Percentiles rank a stretch among this genome's conserved stretches.
These are phyloP conservation scores for Leptinotarsa lineolata DNA, from an alignment of 1,140 invertebrate genomes.

Conservation along the genomic window DNA sequence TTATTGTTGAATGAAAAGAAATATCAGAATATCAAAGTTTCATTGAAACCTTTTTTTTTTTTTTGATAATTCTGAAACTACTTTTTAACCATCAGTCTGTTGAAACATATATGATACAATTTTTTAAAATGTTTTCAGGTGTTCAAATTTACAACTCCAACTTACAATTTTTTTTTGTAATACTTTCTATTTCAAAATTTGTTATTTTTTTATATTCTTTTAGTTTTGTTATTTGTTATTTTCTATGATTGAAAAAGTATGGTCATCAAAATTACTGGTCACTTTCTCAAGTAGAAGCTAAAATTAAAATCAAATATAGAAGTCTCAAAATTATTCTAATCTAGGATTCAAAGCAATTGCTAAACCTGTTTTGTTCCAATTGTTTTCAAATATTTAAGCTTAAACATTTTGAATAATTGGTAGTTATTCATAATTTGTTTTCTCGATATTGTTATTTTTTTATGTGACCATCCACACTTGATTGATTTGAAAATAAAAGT, in stretches of 20 bases:
- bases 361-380: background rate
- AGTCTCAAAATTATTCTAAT: too few relatives aligned
- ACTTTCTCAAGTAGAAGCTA: background rate
- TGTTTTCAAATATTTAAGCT: slow-evolving; percentile 5
- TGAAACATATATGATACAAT: too few relatives aligned
- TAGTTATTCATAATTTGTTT: background rate
- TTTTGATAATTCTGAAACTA: too few relatives aligned
- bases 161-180: background rate
- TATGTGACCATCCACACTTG: background rate
- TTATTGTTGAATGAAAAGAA: too few relatives aligned
- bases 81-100: too few relatives aligned
- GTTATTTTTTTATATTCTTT: slow-evolving; percentile 29
- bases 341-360: too few relatives aligned
- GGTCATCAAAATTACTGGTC: slow-evolving; percentile 14
- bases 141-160: slow-evolving; percentile 1
- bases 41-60: too few relatives aligned
- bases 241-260: slow-evolving; percentile 24
- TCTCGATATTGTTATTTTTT: background rate
- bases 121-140: too few relatives aligned
- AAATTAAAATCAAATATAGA: background rate
- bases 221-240: slow-evolving; percentile 28
- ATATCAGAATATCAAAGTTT: too few relatives aligned
- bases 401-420: background rate
- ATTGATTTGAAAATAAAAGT: background rate
- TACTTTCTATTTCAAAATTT: slow-evolving; percentile 15